phyloP scores from a whole-genome alignment of 2,113 vertebrate species.

The Takifugu bimaculatus region DNA sequence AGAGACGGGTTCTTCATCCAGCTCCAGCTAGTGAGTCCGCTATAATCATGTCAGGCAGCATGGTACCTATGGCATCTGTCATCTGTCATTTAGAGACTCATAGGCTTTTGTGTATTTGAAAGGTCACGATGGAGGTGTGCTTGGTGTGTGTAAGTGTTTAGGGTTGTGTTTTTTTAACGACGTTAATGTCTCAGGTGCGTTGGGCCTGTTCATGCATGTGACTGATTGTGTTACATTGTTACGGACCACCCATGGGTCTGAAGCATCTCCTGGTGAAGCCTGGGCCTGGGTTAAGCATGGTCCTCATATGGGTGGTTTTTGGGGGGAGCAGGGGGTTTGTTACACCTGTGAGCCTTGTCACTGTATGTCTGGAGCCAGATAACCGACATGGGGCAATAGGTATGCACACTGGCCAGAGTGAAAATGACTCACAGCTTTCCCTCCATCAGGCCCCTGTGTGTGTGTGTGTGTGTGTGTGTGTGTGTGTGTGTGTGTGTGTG shows the following conservation, averaged over 20 bases:
- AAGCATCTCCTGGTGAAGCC: constrained; percentile 58
- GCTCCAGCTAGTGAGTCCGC: background rate
- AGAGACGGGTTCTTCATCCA: too few species aligned
- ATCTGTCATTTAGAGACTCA: constrained; percentile 11
- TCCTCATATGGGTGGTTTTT: constrained; percentile 40
- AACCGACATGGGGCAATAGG: constrained; percentile 44
- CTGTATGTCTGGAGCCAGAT: constrained; percentile 58
- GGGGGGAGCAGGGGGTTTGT: constrained; percentile 25
- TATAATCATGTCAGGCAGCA: constrained; percentile 2
- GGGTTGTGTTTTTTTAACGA: too few species aligned
- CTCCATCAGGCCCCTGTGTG: too few species aligned
- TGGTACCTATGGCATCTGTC: background rate
- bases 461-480: constrained; percentile 2
- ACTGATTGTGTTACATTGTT: constrained; percentile 27
- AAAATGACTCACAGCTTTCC: too few species aligned
- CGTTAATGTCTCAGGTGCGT: constrained; percentile 18
- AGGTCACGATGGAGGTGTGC: too few species aligned
- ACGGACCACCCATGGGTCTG: constrained; percentile 63
- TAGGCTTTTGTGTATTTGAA: constrained; percentile 66
- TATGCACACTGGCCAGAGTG: constrained; percentile 1
- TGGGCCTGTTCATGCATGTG: background rate
- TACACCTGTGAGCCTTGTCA: constrained; percentile 71
- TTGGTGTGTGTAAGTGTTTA: constrained; percentile 17
- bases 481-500: constrained; percentile 14
- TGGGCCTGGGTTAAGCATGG: constrained; percentile 69